Conservation (phyloP, 2,797 vertebrate genomes). For the Carapus acus region DNA sequence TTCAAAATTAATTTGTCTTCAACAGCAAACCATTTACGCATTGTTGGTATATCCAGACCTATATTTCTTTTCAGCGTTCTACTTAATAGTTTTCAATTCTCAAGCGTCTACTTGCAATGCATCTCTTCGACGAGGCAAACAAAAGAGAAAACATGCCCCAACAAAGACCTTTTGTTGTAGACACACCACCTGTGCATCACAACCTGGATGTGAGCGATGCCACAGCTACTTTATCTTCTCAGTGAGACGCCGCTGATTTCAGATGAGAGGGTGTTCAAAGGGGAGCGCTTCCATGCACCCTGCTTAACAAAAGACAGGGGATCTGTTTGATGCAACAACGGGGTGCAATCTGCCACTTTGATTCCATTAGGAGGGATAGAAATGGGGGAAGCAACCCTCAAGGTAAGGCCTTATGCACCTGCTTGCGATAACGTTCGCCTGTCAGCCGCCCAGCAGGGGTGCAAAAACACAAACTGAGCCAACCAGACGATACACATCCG, state of each 20-base stretch:
- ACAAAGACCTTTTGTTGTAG: slow-evolving; percentile 12
- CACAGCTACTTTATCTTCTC: slow-evolving; percentile 39
- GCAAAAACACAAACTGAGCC: slow-evolving; percentile 27
- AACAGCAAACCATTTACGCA: slow-evolving; percentile 9
- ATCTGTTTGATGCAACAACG: slow-evolving; percentile 66
- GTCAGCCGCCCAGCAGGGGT: slow-evolving; percentile 61
- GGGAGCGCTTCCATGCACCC: slow-evolving; percentile 39
- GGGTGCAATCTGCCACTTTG: slow-evolving; percentile 66
- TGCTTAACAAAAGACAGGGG: slow-evolving; percentile 59
- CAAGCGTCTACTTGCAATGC: background rate
- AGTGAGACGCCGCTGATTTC: slow-evolving; percentile 52
- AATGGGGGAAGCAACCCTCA: slow-evolving; percentile 41
- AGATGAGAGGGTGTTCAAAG: slow-evolving; percentile 65
- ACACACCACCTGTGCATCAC: slow-evolving; percentile 17
- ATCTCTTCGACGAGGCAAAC: slow-evolving; percentile 7
- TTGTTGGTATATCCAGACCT: background rate
- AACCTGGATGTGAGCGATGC: slow-evolving; percentile 22
- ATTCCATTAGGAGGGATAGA: slow-evolving; percentile 65
- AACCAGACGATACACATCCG: slow-evolving; percentile 32
- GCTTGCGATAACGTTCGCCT: slow-evolving; percentile 48
- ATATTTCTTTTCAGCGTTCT: slow-evolving; percentile 11
- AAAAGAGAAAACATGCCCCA: slow-evolving; percentile 6
- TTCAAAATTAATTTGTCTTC: slow-evolving; percentile 15
- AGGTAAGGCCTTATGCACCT: slow-evolving; percentile 57
- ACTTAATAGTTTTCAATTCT: too few species aligned